phyloP scores from a whole-genome alignment of 2,888 invertebrate species.

The Bombylius major region DNA sequence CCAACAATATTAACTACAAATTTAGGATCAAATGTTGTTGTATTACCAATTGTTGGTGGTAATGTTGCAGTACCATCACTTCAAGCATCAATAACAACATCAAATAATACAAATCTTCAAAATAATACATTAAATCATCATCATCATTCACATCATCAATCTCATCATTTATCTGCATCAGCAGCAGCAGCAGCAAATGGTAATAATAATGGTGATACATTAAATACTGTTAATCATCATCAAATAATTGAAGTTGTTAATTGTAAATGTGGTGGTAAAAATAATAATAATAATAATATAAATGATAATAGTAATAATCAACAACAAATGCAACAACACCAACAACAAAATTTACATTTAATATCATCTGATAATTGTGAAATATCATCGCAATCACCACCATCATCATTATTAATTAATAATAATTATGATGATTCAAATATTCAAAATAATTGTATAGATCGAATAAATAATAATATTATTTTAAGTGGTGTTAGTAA shows the following conservation, averaged over 20 bases:
- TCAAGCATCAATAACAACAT: slow-evolving; percentile 1
- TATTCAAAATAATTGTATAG: no score
- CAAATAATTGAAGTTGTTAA: neutral
- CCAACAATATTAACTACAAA: slow-evolving; percentile 4
- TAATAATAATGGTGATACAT: slow-evolving; percentile 1
- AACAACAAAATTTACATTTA: neutral
- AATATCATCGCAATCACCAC: no score
- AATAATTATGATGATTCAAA: no score
- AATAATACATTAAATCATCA: neutral
- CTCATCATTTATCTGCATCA: neutral
- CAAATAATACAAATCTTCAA: slow-evolving; percentile 4
- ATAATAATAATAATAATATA: neutral
- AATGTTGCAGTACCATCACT: neutral
- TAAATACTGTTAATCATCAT: no score
- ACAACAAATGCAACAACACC: neutral
- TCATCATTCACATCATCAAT: neutral
- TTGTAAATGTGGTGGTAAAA: neutral
- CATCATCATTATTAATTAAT: no score
- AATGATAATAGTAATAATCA: neutral
- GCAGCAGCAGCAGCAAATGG: neutral
- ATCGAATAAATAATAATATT: no score
- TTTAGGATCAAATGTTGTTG: slow-evolving; percentile 5
- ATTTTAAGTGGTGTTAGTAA: no score
- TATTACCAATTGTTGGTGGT: neutral
- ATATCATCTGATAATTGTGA: no score